Evolutionary conservation across 2,888 invertebrate genomes (phyloP), one percentile per base, ranked within the genome.

Genomic region (Lepetodrilus schrolli): DNA sequence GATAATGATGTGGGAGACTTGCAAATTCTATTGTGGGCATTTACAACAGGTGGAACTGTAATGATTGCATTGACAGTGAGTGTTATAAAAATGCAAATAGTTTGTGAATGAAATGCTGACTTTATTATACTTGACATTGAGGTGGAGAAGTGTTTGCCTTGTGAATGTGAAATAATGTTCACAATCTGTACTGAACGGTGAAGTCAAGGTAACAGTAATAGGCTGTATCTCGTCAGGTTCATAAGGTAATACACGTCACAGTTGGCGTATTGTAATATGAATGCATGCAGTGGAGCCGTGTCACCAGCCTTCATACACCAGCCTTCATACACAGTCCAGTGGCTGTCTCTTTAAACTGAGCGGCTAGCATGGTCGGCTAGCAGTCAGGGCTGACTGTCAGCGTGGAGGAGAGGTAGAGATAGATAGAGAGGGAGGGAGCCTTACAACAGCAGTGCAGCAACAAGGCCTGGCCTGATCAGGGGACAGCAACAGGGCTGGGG

Each of bases 231-330:
- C 43, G 30, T 21, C 48, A n/a, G 17, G 58, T 30, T 34, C 26
- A 30, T 17, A 17, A 58, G 58, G 58, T 58, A 58, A 34, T n/a
- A 30, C 30, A 58, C 58, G 58, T 58, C 58, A 58, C 58, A 58
- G 58, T 58, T 58, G 58, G 58, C 34, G 26, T 58, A 58, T 58
- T 58, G 58, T 58, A 30, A 26, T 58, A 58, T 58, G 58, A 58
- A 58, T 58, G 26, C 34, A 58, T 58, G 58, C 58, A 30, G 26
- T n/a, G n/a, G n/a, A 34, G 58, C 34, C 58, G 58, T 58, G 58
- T 58, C 26, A 58, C 26, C 30, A 26, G 58, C 34, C 58, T 30
- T 30, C 58, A 30, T 58, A 58, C n/a, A n/a, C n/a, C n/a, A 58
- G 34, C n/a, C 7, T 17, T 43, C n/a, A 17, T 43, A 43, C n/a